Evolutionary conservation across 1,140 invertebrate genomes (phyloP), one percentile per base, ranked within the genome.

Genomic region (Dendrolimus punctatus): DNA sequence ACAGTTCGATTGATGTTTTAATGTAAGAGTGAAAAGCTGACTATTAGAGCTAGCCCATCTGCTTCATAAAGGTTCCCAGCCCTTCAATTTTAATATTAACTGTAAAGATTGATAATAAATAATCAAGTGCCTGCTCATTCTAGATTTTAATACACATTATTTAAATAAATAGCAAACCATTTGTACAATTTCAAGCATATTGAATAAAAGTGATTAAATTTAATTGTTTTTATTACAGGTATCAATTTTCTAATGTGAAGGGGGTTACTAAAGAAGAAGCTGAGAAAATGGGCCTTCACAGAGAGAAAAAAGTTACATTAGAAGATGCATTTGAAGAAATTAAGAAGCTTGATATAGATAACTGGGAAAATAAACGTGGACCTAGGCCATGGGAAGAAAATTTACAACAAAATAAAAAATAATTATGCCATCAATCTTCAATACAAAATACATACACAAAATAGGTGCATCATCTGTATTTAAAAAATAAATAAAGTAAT

Each of bases 321-420:
- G 93, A 95, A 85, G 78, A 85, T 8, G 90, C 91, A 66, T 95
- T 91, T 87, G 91, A 95, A 65, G 92, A 92, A 85, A 86, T 94
- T 36, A 88, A 93, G 74, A 73, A 89, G 57, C 49, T 94, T 6
- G 92, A 96, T 76, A 91, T 95, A 62, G 91, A 95, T 57, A 90
- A 92, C 64, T 96, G 94, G 94, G 89, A 94, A 73, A 95, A 95
- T 69, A 91, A 92, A 56, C 83, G 94, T 73, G 93, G 93, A 4
- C 91, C 94, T 5, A 86, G 95, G 55, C 94, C 94, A 8, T 96
- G 94, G 94, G 94, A 95, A 71, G 6, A 23, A 9, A 40, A 45
- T 37, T 8, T 45, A 51, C 50, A 49, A 46, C 50, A 43, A 49
- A 38, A 49, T 53, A 48, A 55, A 43, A 58, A 52, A 46, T 57